Percentiles rank a stretch among this genome's conserved stretches.
These are phyloP conservation scores for Neoarius graeffei DNA, from an alignment of 2,113 vertebrate species.

Conservation along the genomic window DNA sequence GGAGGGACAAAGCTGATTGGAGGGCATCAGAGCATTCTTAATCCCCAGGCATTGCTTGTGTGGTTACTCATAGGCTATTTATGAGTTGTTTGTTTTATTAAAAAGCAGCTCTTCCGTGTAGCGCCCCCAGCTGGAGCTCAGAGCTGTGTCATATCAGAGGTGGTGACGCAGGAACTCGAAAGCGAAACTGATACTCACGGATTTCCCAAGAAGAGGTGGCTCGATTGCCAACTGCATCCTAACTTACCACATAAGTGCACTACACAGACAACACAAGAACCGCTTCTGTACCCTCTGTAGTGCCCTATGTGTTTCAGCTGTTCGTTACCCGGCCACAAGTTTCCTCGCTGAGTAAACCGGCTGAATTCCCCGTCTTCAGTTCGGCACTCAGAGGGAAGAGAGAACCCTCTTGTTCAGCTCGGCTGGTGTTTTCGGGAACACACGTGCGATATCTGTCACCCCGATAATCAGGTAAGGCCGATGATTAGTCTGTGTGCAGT, in stretches of 20 bases:
- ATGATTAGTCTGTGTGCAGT: neutral
- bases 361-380: neutral
- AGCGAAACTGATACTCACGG: conserved; percentile 67
- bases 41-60: neutral
- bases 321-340: neutral
- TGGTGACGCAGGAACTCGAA: conserved; percentile 60
- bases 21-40: conserved; percentile 32
- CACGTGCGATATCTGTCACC: too few species aligned
- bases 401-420: neutral
- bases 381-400: too few species aligned
- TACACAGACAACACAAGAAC: neutral
- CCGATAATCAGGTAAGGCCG: neutral
- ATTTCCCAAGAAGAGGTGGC: conserved; percentile 59
- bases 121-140: too few species aligned
- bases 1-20: conserved; percentile 39
- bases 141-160: too few species aligned
- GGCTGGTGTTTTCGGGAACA: neutral
- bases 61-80: conserved; percentile 2
- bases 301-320: neutral
- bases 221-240: neutral
- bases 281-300: neutral
- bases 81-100: too few species aligned
- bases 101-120: too few species aligned
- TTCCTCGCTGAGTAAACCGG: too few species aligned
- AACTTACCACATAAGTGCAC: neutral